Conservation (phyloP, 2,113 vertebrate species). For the Tetrao urogallus region DNA sequence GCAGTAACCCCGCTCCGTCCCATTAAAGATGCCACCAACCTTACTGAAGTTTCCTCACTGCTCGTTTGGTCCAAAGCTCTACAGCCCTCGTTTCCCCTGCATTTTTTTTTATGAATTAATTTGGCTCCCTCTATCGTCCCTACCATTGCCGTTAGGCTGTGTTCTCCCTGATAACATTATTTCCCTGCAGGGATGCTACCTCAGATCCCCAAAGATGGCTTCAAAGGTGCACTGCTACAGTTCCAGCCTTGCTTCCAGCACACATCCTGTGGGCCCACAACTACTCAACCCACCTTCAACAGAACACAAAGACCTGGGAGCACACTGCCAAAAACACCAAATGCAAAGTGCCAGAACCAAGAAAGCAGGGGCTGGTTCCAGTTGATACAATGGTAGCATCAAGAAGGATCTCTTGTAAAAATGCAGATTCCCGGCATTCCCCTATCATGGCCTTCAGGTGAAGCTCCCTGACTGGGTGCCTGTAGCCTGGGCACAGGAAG, state of each 20-base stretch:
- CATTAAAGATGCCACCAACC: constrained; percentile 43
- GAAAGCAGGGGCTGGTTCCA: not conserved
- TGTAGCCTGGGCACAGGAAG: not conserved
- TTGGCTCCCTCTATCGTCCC: constrained; percentile 73
- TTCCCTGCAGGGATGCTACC: constrained; percentile 20
- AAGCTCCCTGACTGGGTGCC: not conserved
- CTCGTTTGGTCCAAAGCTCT: constrained; percentile 41
- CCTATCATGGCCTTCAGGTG: not conserved
- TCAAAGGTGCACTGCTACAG: not conserved
- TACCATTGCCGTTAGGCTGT: not conserved
- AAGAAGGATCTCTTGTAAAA: not conserved
- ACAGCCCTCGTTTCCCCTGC: constrained; percentile 30
- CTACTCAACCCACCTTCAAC: not conserved
- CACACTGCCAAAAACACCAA: not conserved
- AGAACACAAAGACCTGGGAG: not conserved
- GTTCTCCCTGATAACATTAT: constrained; percentile 30
- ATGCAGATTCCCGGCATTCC: not conserved
- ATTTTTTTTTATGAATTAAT: constrained; percentile 63
- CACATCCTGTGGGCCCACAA: not conserved
- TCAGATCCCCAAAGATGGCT: not conserved
- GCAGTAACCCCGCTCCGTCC: constrained; percentile 22
- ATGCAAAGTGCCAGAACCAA: not conserved
- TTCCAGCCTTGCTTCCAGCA: no score
- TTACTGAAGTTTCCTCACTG: constrained; percentile 49
- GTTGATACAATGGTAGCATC: not conserved